These are phyloP conservation scores for Penaeus japonicus DNA, from an alignment of 1,140 invertebrate species.

Conservation along the genomic window DNA sequence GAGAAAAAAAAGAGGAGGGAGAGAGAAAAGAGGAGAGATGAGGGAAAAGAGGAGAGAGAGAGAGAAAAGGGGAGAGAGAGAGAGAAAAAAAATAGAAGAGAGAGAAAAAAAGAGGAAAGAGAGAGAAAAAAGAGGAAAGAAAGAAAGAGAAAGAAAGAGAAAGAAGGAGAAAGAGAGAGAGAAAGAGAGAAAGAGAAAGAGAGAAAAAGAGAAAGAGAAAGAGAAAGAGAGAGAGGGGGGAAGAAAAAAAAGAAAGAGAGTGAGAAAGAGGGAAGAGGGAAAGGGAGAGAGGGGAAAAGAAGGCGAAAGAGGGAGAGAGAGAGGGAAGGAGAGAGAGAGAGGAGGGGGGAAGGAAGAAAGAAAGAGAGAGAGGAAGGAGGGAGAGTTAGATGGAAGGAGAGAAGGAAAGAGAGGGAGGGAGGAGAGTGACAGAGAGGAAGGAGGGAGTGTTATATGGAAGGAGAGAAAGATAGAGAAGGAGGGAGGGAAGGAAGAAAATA, in stretches of 20 bases:
- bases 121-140: background rate
- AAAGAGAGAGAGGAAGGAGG: background rate
- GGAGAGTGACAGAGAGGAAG: too few species aligned
- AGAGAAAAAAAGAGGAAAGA: background rate
- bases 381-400: background rate
- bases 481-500: too few species aligned
- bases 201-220: background rate
- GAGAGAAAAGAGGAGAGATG: background rate
- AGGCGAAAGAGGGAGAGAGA: background rate
- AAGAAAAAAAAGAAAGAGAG: background rate
- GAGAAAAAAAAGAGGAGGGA: too few species aligned
- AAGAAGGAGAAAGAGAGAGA: background rate
- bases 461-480: too few species aligned
- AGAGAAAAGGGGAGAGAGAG: too few species aligned
- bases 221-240: too few species aligned
- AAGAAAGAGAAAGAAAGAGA: background rate
- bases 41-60: background rate
- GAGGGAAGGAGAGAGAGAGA: background rate
- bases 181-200: background rate
- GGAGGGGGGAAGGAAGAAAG: background rate
- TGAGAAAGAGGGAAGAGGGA: background rate
- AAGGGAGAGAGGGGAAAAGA: background rate
- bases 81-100: too few species aligned
- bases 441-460: background rate
- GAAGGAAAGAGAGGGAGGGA: background rate